Base-by-base conservation (phyloP, 64 coral and sea anemone species). In the Montipora foliosa region DNA sequence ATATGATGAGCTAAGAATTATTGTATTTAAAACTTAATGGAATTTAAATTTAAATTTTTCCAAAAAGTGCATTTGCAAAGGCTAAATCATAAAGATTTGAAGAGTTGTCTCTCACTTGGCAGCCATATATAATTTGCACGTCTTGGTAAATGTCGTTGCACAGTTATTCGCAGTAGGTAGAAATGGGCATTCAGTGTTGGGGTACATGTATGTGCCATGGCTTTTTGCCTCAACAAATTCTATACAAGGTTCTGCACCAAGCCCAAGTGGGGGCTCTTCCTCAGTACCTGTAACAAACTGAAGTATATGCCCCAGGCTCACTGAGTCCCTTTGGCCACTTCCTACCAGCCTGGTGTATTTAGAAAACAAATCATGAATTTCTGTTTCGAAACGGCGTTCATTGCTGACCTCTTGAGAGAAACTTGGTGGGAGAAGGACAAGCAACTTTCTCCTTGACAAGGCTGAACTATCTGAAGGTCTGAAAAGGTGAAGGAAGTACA, bases 61-160 rank as follows among this genome's bases (percentile, higher is more conserved):
- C 81, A 93, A 87, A 86, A 87, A 66, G 71, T 3, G 57, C 71
- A 87, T 93, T 93, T 75, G 6, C 55, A 79, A 93, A 87, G 11
- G 91, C 91, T n/a, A 74, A 64, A 67, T 93, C 81, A 87, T 93
- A 93, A 17, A 93, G 46, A 48, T 37, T 87, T n/a, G 78, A 93
- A 93, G 0, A 93, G 67, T 47, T 53, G 4, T 46, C 78, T 10
- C 76, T 81, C 80, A 92, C 70, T 52, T 77, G 81, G 91, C 50
- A 87, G 53, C 55, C 16, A 15, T 10, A 7, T 6, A 77, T 53
- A 25, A 47, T 48, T 25, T 13, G 80, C 58, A 57, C 21, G 75
- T 20, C 78, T 89, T 80, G 66, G 79, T 49, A 89, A 90, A 46
- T 64, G 67, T 76, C 46, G 83, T 74, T 19, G 87, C 75, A 66